Conservation (phyloP, 2,113 vertebrate genomes). For the Mustela lutreola region DNA sequence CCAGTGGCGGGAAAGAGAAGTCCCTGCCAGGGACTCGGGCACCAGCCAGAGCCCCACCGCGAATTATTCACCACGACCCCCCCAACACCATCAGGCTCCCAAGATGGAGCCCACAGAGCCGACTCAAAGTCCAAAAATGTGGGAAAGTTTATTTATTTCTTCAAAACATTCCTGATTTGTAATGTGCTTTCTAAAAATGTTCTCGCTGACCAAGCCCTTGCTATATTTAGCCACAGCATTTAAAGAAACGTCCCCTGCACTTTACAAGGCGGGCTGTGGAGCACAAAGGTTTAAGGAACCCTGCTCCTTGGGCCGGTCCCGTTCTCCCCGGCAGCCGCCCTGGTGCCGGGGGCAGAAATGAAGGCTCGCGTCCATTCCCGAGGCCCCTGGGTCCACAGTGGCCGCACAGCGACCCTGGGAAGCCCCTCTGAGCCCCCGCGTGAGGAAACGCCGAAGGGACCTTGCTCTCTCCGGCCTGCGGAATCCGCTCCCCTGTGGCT, state of each 20-base stretch:
- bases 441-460: background rate
- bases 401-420: background rate
- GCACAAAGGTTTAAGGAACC: slow-evolving; percentile 71
- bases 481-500: background rate
- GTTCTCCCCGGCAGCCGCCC: background rate
- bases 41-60: background rate
- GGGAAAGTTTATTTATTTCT: slow-evolving; percentile 98
- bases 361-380: background rate
- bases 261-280: slow-evolving; percentile 83
- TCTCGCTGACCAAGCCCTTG: slow-evolving; percentile 87
- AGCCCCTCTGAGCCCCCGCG: background rate
- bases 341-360: background rate
- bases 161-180: slow-evolving; percentile 96
- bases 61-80: background rate
- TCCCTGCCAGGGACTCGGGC: background rate
- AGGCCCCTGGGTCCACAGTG: background rate
- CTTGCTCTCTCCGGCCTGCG: background rate
- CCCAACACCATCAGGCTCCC: slow-evolving; percentile 55
- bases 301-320: background rate
- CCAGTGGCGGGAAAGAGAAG: background rate
- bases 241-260: slow-evolving; percentile 89
- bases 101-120: slow-evolving; percentile 90
- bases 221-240: slow-evolving; percentile 94
- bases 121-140: slow-evolving; percentile 93
- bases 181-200: slow-evolving; percentile 91